Evolutionary conservation across 2,113 vertebrate species (phyloP), one percentile per base, ranked within the genome.

Genomic region (Hiodon alosoides): DNA sequence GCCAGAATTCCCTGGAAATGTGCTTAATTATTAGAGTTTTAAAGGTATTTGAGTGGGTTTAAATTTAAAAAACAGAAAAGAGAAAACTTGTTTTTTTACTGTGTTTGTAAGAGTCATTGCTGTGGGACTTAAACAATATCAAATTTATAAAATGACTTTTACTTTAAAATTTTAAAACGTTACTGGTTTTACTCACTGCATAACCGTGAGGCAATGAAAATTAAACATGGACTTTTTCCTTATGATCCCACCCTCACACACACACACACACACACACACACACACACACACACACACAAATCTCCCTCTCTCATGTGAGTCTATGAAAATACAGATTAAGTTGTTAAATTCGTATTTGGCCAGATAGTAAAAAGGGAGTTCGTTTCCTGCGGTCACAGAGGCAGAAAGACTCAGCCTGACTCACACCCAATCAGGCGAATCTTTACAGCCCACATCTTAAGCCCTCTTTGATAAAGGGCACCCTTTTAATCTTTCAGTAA

Each of bases 401-500:
- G 74, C 48, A 73, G 69, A 76, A 76, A 47, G 54, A 54, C 73
- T 68, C n/a, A 60, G 48, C n/a, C 60, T 58, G 67, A 74, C 71
- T 53, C n/a, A 62, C 55, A 55, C 5, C 53, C 47, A 53, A 89
- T 87, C 88, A 86, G 87, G 83, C 82, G 83, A 76, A 87, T 88
- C 87, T 86, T 85, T 78, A 79, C 4, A 78, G 83, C 76, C 62
- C 71, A 66, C 81, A 77, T 78, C 75, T 67, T 57, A 78, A 66
- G 79, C 71, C 78, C 88, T 86, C 84, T 82, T 82, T 16, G 75
- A 84, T 87, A 89, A 88, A 87, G 87, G 89, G 75, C 60, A 74
- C 87, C 83, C 79, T 87, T 91, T 90, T 87, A 16, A 90, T 90
- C 84, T 87, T 85, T 72, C 78, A 84, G 83, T 84, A 85, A 83